Evolutionary conservation across 37 sponge, comb jelly and placozoan genomes (phyloP).

Genomic region (Crambe crambe): DNA sequence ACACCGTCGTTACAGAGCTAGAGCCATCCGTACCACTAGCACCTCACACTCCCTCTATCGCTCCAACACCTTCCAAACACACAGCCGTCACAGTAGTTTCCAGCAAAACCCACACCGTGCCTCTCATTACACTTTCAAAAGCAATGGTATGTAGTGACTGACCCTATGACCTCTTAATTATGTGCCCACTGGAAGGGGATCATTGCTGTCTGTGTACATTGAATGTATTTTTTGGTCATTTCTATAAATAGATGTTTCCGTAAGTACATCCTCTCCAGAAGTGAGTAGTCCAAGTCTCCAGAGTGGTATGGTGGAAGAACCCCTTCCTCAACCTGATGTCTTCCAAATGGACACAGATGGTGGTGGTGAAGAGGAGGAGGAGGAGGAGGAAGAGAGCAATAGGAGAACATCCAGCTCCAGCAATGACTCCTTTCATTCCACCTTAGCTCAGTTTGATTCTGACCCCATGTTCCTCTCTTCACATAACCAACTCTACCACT

Average conservation of each 20-base stretch:
- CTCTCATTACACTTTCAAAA: not conserved
- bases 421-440: constrained; percentile 8
- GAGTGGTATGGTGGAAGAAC: too few relatives aligned
- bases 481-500: not conserved
- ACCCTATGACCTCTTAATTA: too few relatives aligned
- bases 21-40: constrained; percentile 29
- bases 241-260: too few relatives aligned
- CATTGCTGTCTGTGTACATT: too few relatives aligned
- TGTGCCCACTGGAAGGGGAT: too few relatives aligned
- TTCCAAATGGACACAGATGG: not conserved
- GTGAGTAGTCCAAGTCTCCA: too few relatives aligned
- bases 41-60: too few relatives aligned
- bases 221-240: too few relatives aligned
- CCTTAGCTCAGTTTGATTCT: not conserved
- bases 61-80: constrained; percentile 4
- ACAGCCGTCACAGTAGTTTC: not conserved
- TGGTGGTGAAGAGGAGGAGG: not conserved
- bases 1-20: constrained; percentile 47
- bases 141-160: not conserved
- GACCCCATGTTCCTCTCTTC: not conserved
- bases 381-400: not conserved
- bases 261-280: too few relatives aligned
- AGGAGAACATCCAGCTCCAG: not conserved
- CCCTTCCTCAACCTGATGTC: too few relatives aligned
- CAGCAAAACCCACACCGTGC: not conserved